phyloP scores from a whole-genome alignment of 1,140 invertebrate species.

The Drosophila setifemur region DNA sequence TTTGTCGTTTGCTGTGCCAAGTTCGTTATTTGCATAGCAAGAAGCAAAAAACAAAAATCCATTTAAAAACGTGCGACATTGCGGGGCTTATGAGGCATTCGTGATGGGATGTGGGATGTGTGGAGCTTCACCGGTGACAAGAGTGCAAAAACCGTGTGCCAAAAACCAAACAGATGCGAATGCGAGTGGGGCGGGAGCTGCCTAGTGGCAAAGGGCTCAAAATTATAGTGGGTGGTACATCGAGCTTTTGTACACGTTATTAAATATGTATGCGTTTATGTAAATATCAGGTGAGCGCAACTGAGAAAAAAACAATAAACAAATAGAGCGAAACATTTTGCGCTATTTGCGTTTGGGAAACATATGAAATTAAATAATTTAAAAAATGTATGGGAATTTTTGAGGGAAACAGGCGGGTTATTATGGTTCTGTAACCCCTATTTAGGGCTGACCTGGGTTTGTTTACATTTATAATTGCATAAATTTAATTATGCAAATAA shows the following conservation, averaged over 20 bases:
- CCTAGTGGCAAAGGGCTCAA: constrained; percentile 19
- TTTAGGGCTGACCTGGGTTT: constrained; percentile 21
- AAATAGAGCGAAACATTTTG: constrained; percentile 69
- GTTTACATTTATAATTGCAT: constrained; percentile 79
- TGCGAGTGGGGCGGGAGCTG: neutral
- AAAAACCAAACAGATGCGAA: constrained; percentile 57
- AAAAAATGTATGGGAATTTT: constrained; percentile 1
- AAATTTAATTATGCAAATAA: constrained; percentile 78
- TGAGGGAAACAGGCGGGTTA: neutral
- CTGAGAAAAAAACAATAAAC: constrained; percentile 50
- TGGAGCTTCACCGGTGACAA: constrained; percentile 45
- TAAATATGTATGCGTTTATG: constrained; percentile 69
- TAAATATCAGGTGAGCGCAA: constrained; percentile 44
- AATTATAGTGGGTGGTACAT: constrained; percentile 63
- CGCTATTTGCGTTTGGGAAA: constrained; percentile 58
- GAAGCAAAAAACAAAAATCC: constrained; percentile 48
- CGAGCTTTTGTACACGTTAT: constrained; percentile 67
- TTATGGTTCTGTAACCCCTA: constrained; percentile 10
- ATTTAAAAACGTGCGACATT: constrained; percentile 41
- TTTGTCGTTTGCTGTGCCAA: constrained; percentile 41
- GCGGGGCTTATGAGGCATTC: constrained; percentile 13
- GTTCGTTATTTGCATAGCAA: constrained; percentile 66
- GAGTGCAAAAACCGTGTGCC: constrained; percentile 66
- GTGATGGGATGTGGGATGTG: neutral
- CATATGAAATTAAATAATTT: constrained; percentile 17